Percentiles rank a stretch among this genome's conserved stretches.
Evolutionary conservation across 1,140 invertebrate species (phyloP).

Genomic region (Agrilus planipennis): DNA sequence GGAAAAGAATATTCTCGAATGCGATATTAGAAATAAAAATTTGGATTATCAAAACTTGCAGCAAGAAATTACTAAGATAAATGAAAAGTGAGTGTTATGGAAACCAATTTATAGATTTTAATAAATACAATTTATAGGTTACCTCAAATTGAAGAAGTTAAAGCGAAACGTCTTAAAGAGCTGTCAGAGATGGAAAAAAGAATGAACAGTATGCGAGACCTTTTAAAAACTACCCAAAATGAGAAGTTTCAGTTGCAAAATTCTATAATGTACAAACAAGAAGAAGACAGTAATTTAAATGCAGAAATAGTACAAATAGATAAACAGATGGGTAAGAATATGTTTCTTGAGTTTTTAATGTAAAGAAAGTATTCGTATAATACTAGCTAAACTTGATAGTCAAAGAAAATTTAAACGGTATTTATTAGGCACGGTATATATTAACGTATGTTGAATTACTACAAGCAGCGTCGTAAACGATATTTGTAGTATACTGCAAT

Average conservation of each 20-base stretch:
- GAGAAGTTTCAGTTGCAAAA: slow-evolving; percentile 37
- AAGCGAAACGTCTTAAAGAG: slow-evolving; percentile 17
- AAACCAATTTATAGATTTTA: not conserved
- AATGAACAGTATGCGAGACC: slow-evolving; percentile 34
- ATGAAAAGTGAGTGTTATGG: slow-evolving; percentile 16
- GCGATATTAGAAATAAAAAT: slow-evolving; percentile 16
- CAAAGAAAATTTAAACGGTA: not conserved
- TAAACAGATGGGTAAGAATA: slow-evolving; percentile 25
- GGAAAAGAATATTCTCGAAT: slow-evolving; percentile 14
- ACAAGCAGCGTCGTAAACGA: too few relatives aligned
- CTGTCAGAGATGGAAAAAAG: slow-evolving; percentile 24
- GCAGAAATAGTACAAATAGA: slow-evolving; percentile 26
- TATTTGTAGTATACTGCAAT: too few relatives aligned
- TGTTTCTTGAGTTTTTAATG: not conserved
- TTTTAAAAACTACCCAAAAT: slow-evolving; percentile 35
- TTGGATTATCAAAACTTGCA: slow-evolving; percentile 16
- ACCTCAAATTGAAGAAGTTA: slow-evolving; percentile 21
- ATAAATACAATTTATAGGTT: slow-evolving; percentile 14
- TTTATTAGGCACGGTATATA: not conserved
- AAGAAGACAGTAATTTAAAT: slow-evolving; percentile 29
- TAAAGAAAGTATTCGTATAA: not conserved
- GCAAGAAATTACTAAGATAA: slow-evolving; percentile 19
- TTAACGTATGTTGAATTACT: not conserved
- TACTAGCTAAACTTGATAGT: not conserved
- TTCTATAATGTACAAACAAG: slow-evolving; percentile 30